Base-by-base conservation (phyloP, 2,797 vertebrate species). In the Spea hammondii region DNA sequence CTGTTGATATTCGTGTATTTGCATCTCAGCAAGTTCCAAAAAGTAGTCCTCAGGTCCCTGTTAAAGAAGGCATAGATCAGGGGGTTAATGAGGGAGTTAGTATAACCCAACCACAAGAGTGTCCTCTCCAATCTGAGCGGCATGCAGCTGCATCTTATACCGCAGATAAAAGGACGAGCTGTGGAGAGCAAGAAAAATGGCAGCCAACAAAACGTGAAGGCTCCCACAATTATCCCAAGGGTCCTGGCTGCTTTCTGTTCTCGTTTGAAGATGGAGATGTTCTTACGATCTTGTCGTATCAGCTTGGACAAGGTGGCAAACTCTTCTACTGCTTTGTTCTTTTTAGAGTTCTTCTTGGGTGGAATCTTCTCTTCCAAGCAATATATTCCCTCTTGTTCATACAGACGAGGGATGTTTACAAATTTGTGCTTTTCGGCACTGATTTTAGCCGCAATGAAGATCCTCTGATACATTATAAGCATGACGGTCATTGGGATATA, bases 51-150 rank as follows among this genome's bases (percentile, higher is more conserved):
- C 84, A 97, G 93, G 84, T 96, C 95, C 47, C 94, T 87, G 88
- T 96, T 97, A 74, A 97, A 92, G 78, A 94, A 93, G 46, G 95
- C 95, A n/a, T 97, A 97, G 79, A 97, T 92, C 87, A 96, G 93
- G 12, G 96, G 95, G 87, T 97, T 97, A 60, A 97, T 89, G 65
- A 93, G 92, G 0, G 95, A 97, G 88, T 97, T 97, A 71, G 95
- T 90, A 83, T 97, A 97, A 4, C 94, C 96, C 82, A 97, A 82
- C 95, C 95, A 97, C 79, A 97, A 90, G 74, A 96, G 82, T 5
- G 90, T 92, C 84, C 90, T 87, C 86, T 92, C 91, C 83, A 92
- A 77, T 80, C 91, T 4, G 80, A 91, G 83, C 0, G 91, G 90
- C 73, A 92, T 84, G 83, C 91, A 92, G 82, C 91, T 90, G 82